Conservation (phyloP, 2,888 invertebrate genomes). For the Ophion slaviceki region DNA sequence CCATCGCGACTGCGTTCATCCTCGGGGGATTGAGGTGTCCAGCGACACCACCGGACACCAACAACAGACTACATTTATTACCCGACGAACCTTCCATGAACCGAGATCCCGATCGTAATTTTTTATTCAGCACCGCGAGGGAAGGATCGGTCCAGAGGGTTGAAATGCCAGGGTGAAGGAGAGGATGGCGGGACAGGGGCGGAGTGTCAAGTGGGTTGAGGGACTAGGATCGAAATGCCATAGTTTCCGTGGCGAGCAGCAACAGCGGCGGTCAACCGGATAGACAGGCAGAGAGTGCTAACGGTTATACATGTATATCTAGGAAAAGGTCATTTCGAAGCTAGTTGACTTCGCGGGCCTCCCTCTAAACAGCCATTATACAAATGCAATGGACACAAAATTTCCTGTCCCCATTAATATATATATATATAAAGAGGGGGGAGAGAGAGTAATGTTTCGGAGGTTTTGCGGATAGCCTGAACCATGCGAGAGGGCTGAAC, state of each 20-base stretch:
- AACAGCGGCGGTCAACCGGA: constrained; percentile 31
- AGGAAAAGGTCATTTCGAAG: not conserved
- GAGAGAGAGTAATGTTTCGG: constrained; percentile 18
- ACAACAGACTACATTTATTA: constrained; percentile 48
- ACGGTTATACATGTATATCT: not conserved
- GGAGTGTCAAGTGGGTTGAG: not conserved
- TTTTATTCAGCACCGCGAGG: constrained; percentile 56
- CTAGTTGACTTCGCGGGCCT: not conserved
- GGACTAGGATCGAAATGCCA: constrained; percentile 27
- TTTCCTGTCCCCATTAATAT: not conserved
- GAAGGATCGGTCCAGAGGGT: constrained; percentile 21
- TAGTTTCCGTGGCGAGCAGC: constrained; percentile 46
- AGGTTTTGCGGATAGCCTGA: constrained; percentile 65
- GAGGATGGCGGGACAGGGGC: not conserved
- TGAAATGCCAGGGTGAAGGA: constrained; percentile 2
- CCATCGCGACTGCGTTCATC: constrained; percentile 25
- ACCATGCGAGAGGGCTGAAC: constrained; percentile 58
- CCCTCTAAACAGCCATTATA: not conserved
- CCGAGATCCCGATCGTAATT: constrained; percentile 62
- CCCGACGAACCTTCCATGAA: constrained; percentile 34
- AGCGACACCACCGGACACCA: constrained; percentile 10
- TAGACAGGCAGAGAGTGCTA: constrained; percentile 36
- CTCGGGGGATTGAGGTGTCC: constrained; percentile 49
- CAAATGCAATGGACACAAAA: not conserved
- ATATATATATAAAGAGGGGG: not conserved